Evolutionary conservation across 1,140 invertebrate species (phyloP).

Genomic region (Trichonephila clavata): DNA sequence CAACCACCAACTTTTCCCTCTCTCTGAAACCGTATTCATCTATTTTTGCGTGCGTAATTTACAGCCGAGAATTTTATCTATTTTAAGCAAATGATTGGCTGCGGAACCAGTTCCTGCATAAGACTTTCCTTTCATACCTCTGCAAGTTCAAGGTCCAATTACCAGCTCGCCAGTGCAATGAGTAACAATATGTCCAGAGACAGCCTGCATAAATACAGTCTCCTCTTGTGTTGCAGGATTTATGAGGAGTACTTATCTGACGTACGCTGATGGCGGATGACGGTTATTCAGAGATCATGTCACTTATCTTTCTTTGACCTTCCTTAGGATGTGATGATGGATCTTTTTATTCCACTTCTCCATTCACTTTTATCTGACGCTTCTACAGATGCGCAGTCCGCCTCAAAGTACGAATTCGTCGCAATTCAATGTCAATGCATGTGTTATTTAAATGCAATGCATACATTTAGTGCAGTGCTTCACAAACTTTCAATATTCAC

Average conservation of each 20-base stretch:
- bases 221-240: neutral
- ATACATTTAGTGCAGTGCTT: too few species aligned
- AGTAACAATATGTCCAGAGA: neutral
- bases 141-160: neutral
- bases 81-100: neutral
- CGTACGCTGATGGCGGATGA: neutral
- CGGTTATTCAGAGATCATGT: neutral
- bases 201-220: neutral
- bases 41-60: too few species aligned
- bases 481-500: too few species aligned
- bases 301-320: neutral
- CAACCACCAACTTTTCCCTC: too few species aligned
- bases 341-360: neutral
- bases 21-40: too few species aligned
- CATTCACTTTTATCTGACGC: neutral
- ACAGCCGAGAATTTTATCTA: neutral
- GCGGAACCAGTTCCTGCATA: neutral
- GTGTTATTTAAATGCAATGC: too few species aligned
- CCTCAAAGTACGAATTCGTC: too few species aligned
- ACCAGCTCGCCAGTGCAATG: neutral
- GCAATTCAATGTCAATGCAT: too few species aligned
- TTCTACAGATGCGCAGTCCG: too few species aligned
- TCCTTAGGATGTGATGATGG: neutral
- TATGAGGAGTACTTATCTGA: slow-evolving; percentile 11
- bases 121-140: neutral